Evolutionary conservation across 2,113 vertebrate genomes (phyloP).

Genomic region (Hydropotes inermis): DNA sequence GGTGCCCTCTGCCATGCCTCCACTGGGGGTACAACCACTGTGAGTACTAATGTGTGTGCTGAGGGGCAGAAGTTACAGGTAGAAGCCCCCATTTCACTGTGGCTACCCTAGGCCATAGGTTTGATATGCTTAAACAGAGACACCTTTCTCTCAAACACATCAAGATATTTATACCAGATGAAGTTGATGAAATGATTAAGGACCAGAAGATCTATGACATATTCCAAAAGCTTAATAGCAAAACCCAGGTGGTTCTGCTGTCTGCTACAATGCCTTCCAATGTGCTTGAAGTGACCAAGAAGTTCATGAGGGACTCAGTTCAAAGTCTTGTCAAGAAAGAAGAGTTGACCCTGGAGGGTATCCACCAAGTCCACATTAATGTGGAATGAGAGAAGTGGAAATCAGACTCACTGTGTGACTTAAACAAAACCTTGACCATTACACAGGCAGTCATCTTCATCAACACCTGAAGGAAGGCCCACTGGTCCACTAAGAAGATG

Average conservation of each 20-base stretch:
- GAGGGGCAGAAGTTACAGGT: slow-evolving; percentile 90
- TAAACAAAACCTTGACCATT: slow-evolving; percentile 93
- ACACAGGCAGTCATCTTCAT: slow-evolving; percentile 94
- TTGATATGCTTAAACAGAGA: slow-evolving; percentile 90
- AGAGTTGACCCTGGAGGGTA: slow-evolving; percentile 93
- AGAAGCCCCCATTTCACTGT: slow-evolving; percentile 90
- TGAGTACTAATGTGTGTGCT: slow-evolving; percentile 79
- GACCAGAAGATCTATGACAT: slow-evolving; percentile 88
- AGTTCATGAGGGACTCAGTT: slow-evolving; percentile 92
- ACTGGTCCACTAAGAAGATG: slow-evolving; percentile 93
- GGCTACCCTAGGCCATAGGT: slow-evolving; percentile 90
- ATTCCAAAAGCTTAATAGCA: slow-evolving; percentile 85
- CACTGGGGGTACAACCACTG: slow-evolving; percentile 85
- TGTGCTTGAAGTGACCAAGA: slow-evolving; percentile 92
- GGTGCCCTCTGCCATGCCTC: slow-evolving; percentile 90
- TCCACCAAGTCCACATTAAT: slow-evolving; percentile 93
- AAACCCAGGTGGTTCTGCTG: slow-evolving; percentile 90
- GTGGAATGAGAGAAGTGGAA: slow-evolving; percentile 96
- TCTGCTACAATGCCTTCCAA: slow-evolving; percentile 92
- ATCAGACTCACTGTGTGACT: slow-evolving; percentile 90
- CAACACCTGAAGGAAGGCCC: slow-evolving; percentile 92
- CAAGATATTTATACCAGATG: slow-evolving; percentile 86
- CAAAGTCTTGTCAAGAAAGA: slow-evolving; percentile 93
- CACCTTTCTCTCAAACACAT: slow-evolving; percentile 86
- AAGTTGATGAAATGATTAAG: slow-evolving; percentile 88